Percentiles rank a stretch among this genome's conserved stretches.
Conservation (phyloP, 1,140 invertebrate species). For the Monomorium pharaonis region DNA sequence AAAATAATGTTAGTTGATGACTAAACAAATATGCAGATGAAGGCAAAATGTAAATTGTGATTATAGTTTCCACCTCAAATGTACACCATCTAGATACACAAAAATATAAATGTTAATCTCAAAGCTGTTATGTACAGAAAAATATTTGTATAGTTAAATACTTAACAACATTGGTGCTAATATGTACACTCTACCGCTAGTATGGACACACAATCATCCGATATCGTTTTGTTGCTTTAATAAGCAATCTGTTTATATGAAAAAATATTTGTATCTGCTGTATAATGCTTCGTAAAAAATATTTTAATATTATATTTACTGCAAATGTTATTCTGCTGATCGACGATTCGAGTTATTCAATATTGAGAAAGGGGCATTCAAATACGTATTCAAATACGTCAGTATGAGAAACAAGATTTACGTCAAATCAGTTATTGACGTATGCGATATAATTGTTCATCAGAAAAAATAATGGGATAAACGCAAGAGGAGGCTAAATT, state of each 20-base stretch:
- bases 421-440: background rate
- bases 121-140: background rate
- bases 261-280: constrained; percentile 3
- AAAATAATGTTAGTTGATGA: background rate
- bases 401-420: background rate
- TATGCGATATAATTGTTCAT: constrained; percentile 7
- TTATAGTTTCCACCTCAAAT: background rate
- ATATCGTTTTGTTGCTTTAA: background rate
- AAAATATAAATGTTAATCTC: background rate
- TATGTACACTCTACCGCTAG: background rate
- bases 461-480: background rate
- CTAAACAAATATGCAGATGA: background rate
- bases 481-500: background rate
- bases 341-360: background rate
- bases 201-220: background rate
- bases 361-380: background rate
- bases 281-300: background rate
- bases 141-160: background rate
- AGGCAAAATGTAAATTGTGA: background rate
- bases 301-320: too few species aligned
- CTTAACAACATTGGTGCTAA: background rate
- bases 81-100: background rate
- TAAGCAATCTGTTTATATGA: background rate
- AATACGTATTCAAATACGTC: background rate
- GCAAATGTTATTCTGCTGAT: background rate